Evolutionary conservation across 2,797 vertebrate genomes (phyloP).

Genomic region (Falco rusticolus): DNA sequence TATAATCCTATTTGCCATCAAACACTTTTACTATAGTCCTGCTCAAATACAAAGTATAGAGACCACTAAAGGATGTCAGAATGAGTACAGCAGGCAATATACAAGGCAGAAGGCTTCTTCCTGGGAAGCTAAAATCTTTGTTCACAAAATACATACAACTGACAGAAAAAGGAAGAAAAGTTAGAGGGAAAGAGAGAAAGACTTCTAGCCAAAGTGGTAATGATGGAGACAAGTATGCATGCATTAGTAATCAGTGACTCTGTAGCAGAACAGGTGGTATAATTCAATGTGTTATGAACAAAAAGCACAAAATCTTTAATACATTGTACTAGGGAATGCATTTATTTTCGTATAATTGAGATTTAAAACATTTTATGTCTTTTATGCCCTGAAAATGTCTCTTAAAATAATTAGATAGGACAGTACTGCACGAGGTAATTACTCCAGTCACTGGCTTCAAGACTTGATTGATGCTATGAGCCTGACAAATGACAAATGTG

Average conservation of each 20-base stretch:
- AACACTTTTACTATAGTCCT: not conserved
- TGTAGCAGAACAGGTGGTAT: not conserved
- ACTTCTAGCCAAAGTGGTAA: not conserved
- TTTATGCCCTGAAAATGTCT: slow-evolving; percentile 40
- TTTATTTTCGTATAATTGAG: not conserved
- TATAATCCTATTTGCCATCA: not conserved
- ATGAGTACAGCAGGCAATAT: not conserved
- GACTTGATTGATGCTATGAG: slow-evolving; percentile 25
- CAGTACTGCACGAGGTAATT: not conserved
- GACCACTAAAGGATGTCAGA: not conserved
- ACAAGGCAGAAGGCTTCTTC: not conserved
- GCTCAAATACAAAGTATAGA: not conserved
- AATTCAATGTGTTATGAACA: not conserved
- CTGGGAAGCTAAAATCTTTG: not conserved
- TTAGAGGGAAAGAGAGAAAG: not conserved
- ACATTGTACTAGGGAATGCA: not conserved
- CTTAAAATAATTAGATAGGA: slow-evolving; percentile 57
- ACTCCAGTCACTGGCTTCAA: not conserved
- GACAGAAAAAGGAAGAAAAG: not conserved
- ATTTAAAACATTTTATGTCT: slow-evolving; percentile 34
- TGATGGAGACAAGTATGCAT: not conserved
- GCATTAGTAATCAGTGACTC: not conserved
- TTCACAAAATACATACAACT: not conserved
- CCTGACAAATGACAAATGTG: slow-evolving; percentile 9
- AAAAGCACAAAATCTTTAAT: not conserved